Conservation (phyloP, 2,888 invertebrate species). For the Neria commutata region DNA sequence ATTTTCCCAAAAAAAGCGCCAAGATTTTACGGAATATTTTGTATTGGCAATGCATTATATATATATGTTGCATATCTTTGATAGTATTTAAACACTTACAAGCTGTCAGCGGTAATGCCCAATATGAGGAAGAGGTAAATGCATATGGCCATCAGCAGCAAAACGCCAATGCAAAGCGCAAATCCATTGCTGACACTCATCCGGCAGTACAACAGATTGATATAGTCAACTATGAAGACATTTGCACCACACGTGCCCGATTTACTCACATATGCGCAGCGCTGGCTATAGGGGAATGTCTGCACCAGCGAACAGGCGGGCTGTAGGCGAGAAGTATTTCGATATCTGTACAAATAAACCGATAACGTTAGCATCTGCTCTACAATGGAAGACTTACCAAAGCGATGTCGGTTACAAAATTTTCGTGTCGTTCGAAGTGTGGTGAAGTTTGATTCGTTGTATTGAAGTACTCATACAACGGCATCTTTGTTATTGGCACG, state of each 20-base stretch:
- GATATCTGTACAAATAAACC: neutral
- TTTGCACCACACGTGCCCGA: slow-evolving; percentile 7
- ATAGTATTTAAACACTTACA: slow-evolving; percentile 21
- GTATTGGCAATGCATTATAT: too few species aligned
- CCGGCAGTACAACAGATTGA: slow-evolving; percentile 22
- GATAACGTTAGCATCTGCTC: neutral
- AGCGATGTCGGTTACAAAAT: slow-evolving; percentile 20
- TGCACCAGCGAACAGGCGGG: slow-evolving; percentile 22
- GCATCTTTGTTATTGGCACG: neutral
- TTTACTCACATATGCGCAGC: slow-evolving; percentile 20
- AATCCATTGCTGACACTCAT: slow-evolving; percentile 21
- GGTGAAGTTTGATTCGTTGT: slow-evolving; percentile 30
- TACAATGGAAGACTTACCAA: slow-evolving; percentile 13
- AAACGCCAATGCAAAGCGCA: neutral
- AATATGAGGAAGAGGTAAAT: slow-evolving; percentile 26
- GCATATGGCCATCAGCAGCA: neutral
- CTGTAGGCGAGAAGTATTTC: too few species aligned
- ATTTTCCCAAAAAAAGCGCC: too few species aligned
- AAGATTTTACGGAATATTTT: too few species aligned
- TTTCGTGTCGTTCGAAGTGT: slow-evolving; percentile 21
- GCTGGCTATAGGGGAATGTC: slow-evolving; percentile 10
- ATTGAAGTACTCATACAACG: slow-evolving; percentile 30
- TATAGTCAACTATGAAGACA: slow-evolving; percentile 26
- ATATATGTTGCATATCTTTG: too few species aligned
- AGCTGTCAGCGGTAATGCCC: slow-evolving; percentile 14